These are phyloP conservation scores for Tauraco erythrolophus DNA, from an alignment of 2,113 vertebrate species.

Conservation along the genomic window DNA sequence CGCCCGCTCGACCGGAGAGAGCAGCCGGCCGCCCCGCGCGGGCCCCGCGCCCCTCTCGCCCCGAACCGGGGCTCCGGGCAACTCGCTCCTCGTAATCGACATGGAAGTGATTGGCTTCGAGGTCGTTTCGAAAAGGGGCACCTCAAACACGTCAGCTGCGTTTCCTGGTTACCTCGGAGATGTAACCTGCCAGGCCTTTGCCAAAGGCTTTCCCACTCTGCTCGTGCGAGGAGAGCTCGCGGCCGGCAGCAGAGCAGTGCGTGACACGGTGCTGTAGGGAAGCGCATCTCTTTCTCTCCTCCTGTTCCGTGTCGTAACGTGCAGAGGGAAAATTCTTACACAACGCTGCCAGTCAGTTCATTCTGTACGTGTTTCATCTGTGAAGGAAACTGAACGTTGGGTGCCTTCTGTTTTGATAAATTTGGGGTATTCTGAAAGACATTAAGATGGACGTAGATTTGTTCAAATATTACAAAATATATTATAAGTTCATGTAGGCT, in stretches of 20 bases:
- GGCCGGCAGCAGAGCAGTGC: background rate
- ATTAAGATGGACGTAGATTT: background rate
- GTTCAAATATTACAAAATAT: background rate
- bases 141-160: rapidly evolving
- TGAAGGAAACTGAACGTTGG: background rate
- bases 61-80: rapidly evolving
- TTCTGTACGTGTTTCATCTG: rapidly evolving
- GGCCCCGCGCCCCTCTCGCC: background rate
- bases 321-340: background rate
- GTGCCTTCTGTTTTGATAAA: background rate
- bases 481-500: background rate
- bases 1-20: rapidly evolving
- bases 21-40: background rate
- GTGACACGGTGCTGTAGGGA: rapidly evolving
- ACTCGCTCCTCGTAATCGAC: rapidly evolving
- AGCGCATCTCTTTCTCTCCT: background rate
- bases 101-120: too few species aligned
- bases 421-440: background rate
- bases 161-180: background rate
- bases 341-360: background rate
- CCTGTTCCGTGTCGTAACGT: background rate
- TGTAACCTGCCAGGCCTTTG: background rate
- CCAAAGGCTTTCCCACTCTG: background rate
- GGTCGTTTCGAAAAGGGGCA: background rate
- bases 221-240: background rate